Conservation (phyloP, 2,888 invertebrate species). For the Graphium colonna region DNA sequence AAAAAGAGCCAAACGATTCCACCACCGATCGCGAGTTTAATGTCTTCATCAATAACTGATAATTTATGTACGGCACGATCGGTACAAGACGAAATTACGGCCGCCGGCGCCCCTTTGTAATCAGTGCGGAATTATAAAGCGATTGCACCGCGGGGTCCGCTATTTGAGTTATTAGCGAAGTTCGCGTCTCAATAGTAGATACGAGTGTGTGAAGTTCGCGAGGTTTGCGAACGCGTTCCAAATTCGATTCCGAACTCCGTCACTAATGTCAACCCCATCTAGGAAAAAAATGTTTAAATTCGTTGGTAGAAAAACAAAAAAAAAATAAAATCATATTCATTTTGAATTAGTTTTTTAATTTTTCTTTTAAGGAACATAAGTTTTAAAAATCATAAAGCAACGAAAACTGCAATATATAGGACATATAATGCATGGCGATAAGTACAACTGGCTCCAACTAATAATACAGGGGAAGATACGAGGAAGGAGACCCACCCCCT, state of each 20-base stretch:
- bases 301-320: too few species aligned
- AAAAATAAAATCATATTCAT: too few species aligned
- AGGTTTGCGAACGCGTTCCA: constrained; percentile 30
- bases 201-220: constrained; percentile 26
- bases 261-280: too few species aligned
- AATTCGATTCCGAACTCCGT: constrained; percentile 11
- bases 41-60: constrained; percentile 81
- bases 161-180: constrained; percentile 53
- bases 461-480: too few species aligned
- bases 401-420: too few species aligned
- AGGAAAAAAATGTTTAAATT: too few species aligned
- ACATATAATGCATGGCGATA: too few species aligned
- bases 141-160: constrained; percentile 69
- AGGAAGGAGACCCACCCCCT: too few species aligned
- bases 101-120: constrained; percentile 82
- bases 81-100: constrained; percentile 79
- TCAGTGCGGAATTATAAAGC: constrained; percentile 78
- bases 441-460: too few species aligned
- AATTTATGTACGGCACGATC: constrained; percentile 78
- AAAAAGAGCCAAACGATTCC: constrained; percentile 32
- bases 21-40: constrained; percentile 66
- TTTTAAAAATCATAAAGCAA: too few species aligned
- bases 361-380: too few species aligned
- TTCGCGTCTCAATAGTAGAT: constrained; percentile 54
- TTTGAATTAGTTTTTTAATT: too few species aligned